Evolutionary conservation across 2,888 invertebrate genomes (phyloP).

Genomic region (Stictocephala bisonia): DNA sequence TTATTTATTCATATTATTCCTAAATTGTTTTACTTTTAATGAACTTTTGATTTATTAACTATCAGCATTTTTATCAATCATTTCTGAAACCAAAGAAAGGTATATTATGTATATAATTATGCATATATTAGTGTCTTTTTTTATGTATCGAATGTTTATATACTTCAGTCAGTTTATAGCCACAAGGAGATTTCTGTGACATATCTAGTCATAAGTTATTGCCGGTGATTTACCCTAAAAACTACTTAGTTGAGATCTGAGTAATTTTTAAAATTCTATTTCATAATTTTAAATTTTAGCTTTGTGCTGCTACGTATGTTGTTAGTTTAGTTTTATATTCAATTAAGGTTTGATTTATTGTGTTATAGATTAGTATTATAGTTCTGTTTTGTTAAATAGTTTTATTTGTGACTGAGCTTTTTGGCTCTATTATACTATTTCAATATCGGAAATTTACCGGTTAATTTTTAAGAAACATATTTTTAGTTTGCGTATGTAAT

Average conservation of each 20-base stretch:
- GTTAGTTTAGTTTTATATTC: neutral
- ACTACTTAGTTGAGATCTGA: no score
- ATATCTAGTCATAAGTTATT: constrained; percentile 30
- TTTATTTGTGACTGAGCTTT: no score
- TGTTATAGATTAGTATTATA: neutral
- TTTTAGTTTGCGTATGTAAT: no score
- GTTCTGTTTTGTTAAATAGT: no score
- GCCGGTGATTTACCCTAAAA: neutral
- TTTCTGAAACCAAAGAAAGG: neutral
- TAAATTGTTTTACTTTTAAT: neutral
- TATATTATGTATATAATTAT: no score
- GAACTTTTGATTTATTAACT: neutral
- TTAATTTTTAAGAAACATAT: no score
- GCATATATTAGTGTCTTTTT: no score
- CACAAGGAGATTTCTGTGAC: no score
- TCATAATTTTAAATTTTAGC: no score
- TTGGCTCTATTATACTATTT: no score
- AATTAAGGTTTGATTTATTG: constrained; percentile 1
- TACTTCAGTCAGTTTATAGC: neutral
- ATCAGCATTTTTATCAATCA: neutral
- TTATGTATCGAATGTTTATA: neutral
- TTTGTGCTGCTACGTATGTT: neutral
- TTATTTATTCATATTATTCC: neutral
- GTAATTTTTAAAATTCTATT: no score
- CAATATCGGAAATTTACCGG: no score